Conservation (phyloP, 2,113 vertebrate species). For the Cyrtonyx montezumae region DNA sequence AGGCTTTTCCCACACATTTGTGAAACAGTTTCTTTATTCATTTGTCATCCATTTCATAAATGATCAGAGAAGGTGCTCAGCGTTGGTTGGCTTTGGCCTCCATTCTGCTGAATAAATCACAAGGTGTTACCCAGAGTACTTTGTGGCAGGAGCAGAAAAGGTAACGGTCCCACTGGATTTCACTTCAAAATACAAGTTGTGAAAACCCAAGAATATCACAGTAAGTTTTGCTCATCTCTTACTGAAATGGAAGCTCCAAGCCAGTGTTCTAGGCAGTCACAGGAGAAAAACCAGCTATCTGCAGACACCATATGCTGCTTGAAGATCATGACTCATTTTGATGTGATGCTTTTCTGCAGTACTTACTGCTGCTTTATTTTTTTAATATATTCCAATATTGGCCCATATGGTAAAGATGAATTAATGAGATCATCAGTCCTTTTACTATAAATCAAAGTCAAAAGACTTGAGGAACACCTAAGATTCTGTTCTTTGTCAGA, state of each 20-base stretch:
- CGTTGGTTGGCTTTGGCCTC: neutral
- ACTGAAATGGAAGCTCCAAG: neutral
- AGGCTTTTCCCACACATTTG: neutral
- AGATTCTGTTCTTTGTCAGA: neutral
- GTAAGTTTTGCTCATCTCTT: neutral
- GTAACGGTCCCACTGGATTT: neutral
- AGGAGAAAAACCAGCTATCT: neutral
- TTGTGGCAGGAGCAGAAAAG: neutral
- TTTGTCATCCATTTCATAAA: neutral
- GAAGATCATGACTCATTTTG: neutral
- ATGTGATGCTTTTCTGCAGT: conserved; percentile 5
- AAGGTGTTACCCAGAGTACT: neutral
- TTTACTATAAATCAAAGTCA: neutral
- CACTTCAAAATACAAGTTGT: neutral
- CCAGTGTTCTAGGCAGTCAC: neutral
- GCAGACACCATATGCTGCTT: neutral
- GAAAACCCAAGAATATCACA: neutral
- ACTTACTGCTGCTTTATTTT: neutral
- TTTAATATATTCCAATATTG: neutral
- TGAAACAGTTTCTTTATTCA: neutral
- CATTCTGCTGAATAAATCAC: neutral
- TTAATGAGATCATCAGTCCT: neutral
- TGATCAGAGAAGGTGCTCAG: neutral
- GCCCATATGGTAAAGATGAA: neutral
- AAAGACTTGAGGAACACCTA: neutral